phyloP scores from a whole-genome alignment of 2,888 invertebrate genomes.

The Acanthoscelides obtectus region DNA sequence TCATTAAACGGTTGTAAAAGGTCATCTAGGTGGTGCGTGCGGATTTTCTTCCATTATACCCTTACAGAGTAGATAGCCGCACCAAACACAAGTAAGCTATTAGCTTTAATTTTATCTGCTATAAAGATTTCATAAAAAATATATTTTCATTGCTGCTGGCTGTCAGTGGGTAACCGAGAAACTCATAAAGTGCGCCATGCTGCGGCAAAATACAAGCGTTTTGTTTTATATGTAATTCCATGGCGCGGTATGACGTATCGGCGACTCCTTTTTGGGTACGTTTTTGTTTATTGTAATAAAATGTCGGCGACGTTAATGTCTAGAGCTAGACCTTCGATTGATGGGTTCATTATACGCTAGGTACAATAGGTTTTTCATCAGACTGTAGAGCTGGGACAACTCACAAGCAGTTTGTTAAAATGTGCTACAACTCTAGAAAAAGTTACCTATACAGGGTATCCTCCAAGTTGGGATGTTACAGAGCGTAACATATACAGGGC shows the following conservation, averaged over 20 bases:
- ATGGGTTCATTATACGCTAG: neutral
- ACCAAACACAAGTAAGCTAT: conserved; percentile 30
- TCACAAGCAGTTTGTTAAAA: too few species aligned
- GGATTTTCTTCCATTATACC: conserved; percentile 4
- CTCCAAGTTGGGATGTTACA: too few species aligned
- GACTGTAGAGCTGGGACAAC: too few species aligned
- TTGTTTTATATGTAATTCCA: neutral
- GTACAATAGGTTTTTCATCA: too few species aligned
- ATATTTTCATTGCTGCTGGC: conserved; percentile 15
- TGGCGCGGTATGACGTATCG: neutral
- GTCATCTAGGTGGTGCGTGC: neutral
- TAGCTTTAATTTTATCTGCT: conserved; percentile 28
- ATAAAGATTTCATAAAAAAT: conserved; percentile 28
- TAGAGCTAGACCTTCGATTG: neutral
- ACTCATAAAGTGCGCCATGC: neutral
- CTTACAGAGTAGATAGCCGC: conserved; percentile 1
- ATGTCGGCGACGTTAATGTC: neutral
- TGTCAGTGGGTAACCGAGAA: conserved; percentile 11
- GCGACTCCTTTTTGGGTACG: neutral
- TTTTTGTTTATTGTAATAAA: neutral
- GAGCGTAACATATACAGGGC: too few species aligned
- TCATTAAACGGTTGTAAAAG: neutral
- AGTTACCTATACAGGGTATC: too few species aligned
- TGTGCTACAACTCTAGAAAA: too few species aligned
- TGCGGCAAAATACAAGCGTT: neutral